Conservation (phyloP, 2,888 invertebrate species). For the Acronicta alni region DNA sequence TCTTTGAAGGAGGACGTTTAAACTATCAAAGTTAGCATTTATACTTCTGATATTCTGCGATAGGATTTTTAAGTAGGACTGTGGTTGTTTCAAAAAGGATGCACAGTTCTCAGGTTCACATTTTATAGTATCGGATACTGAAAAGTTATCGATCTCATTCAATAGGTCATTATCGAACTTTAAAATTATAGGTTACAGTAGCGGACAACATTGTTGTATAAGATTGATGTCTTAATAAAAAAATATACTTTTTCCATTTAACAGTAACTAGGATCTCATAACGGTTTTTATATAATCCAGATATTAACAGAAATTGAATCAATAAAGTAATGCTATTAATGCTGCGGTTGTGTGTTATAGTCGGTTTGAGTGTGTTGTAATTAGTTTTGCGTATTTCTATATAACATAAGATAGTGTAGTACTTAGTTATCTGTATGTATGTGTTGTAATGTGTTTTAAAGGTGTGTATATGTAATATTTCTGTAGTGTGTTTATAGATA, state of each 20-base stretch:
- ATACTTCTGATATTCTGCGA: too few species aligned
- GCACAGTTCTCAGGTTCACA: neutral
- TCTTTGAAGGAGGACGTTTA: too few species aligned
- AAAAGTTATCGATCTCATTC: constrained; percentile 3
- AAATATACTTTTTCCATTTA: too few species aligned
- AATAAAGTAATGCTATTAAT: too few species aligned
- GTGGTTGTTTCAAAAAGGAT: neutral
- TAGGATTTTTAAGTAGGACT: neutral
- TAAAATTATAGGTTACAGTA: neutral
- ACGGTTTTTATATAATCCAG: too few species aligned
- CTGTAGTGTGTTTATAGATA: neutral
- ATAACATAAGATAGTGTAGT: too few species aligned
- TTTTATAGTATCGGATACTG: neutral
- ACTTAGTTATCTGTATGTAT: neutral
- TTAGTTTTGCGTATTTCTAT: too few species aligned
- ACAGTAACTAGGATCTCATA: too few species aligned
- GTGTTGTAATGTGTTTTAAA: neutral
- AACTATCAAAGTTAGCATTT: too few species aligned
- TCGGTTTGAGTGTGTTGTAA: neutral
- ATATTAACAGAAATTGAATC: neutral
- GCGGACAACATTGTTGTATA: too few species aligned
- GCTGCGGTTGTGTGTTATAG: too few species aligned
- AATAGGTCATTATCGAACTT: constrained; percentile 5
- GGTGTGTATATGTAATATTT: neutral
- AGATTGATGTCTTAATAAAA: too few species aligned